Conservation (phyloP, 2,888 invertebrate species). For the Geophilus truncorum region DNA sequence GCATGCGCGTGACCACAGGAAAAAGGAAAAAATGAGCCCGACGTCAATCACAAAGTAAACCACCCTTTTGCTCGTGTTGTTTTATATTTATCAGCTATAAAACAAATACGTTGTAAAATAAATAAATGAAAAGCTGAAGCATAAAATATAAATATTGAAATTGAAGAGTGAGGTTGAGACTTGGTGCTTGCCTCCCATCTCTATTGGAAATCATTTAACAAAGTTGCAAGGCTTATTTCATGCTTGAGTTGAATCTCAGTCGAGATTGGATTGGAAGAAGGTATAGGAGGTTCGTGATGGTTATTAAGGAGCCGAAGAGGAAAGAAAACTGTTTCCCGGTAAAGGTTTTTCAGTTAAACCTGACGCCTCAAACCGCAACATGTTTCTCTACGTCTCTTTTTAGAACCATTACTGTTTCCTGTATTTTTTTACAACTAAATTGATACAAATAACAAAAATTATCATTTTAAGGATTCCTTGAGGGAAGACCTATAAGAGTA, state of each 20-base stretch:
- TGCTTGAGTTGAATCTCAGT: not conserved
- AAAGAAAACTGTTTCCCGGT: not conserved
- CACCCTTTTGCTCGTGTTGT: not conserved
- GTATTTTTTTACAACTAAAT: too few relatives aligned
- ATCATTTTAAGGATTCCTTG: too few relatives aligned
- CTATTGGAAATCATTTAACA: constrained; percentile 20
- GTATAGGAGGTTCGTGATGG: not conserved
- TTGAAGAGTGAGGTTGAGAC: not conserved
- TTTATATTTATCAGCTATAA: too few relatives aligned
- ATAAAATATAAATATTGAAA: not conserved
- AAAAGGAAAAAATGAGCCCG: not conserved
- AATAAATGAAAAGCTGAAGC: not conserved
- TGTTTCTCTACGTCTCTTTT: not conserved
- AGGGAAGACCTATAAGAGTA: too few relatives aligned
- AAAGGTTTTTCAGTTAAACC: not conserved
- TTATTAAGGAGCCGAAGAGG: not conserved
- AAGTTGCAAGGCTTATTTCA: constrained; percentile 12
- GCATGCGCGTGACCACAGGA: not conserved
- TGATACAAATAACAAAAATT: too few relatives aligned
- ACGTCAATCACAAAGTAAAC: not conserved
- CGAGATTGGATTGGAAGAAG: constrained; percentile 10
- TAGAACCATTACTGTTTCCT: too few relatives aligned
- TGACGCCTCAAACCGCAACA: not conserved
- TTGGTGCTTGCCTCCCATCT: not conserved
- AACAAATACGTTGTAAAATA: too few relatives aligned